Conservation (phyloP, 2,113 vertebrate genomes). For the Nestor notabilis region DNA sequence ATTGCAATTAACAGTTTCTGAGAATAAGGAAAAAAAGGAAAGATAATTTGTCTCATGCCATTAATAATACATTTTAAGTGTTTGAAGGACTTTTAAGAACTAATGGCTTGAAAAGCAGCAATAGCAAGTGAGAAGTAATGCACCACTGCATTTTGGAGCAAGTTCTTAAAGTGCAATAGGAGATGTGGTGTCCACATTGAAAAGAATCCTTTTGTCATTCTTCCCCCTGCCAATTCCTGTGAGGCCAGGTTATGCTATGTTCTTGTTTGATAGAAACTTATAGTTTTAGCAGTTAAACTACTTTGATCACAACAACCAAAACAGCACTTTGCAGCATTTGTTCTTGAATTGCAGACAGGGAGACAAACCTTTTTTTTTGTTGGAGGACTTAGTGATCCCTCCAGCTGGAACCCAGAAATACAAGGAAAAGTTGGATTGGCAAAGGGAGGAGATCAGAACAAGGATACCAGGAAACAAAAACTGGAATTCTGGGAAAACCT, state of each 20-base stretch:
- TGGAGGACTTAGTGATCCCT: background rate
- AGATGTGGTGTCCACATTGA: background rate
- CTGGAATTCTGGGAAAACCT: background rate
- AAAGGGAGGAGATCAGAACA: background rate
- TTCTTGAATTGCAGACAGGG: background rate
- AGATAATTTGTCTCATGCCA: background rate
- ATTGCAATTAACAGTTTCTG: background rate
- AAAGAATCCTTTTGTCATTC: background rate
- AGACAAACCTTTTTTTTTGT: background rate
- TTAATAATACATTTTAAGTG: background rate
- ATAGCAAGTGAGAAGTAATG: background rate
- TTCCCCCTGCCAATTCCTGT: background rate
- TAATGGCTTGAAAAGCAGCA: background rate
- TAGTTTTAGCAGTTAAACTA: background rate
- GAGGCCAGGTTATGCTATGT: background rate
- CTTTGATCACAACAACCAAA: background rate
- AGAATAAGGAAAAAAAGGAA: background rate
- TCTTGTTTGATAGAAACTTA: background rate
- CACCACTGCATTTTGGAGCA: background rate
- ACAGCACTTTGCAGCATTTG: background rate
- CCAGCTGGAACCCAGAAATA: background rate
- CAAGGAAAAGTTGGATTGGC: background rate
- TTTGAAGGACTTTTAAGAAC: background rate
- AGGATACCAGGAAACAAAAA: background rate
- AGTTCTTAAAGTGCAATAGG: background rate